Evolutionary conservation across 2,113 vertebrate genomes (phyloP).

Genomic region (Marcusenius ussheri): DNA sequence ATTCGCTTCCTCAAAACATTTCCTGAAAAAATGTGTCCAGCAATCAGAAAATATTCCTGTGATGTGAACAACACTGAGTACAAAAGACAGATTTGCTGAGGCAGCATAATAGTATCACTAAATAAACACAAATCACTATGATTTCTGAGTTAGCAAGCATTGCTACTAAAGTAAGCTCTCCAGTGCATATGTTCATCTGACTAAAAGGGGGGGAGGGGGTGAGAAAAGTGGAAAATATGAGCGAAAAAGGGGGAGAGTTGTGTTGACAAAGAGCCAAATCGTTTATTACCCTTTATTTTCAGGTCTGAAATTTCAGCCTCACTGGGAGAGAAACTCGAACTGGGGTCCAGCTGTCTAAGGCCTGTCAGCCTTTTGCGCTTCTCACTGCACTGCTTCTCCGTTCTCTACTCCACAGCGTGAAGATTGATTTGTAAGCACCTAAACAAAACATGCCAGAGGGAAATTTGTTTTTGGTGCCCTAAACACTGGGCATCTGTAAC

Average conservation of each 20-base stretch:
- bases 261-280: constrained; percentile 51
- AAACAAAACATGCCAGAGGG: constrained; percentile 45
- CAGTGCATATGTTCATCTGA: background rate
- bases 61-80: constrained; percentile 38
- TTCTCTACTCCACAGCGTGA: constrained; percentile 40
- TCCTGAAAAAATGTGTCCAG: constrained; percentile 38
- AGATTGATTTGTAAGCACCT: constrained; percentile 57
- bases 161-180: background rate
- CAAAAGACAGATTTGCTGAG: constrained; percentile 42
- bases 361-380: constrained; percentile 42
- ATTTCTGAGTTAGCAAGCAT: background rate
- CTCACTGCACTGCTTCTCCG: constrained; percentile 23
- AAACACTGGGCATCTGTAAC: constrained; percentile 22
- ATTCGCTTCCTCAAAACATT: constrained; percentile 60
- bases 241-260: constrained; percentile 48
- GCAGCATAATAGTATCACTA: constrained; percentile 29
- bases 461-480: constrained; percentile 22
- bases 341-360: constrained; percentile 61
- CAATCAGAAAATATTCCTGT: constrained; percentile 45
- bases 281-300: constrained; percentile 61
- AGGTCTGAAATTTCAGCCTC: constrained; percentile 67
- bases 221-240: constrained; percentile 38
- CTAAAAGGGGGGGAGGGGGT: constrained; percentile 16
- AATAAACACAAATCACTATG: background rate
- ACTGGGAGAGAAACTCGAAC: constrained; percentile 60